A percentile compares a stretch with the other conserved stretches of the same genome.
These are phyloP conservation scores for Nycticorax nycticorax DNA, from an alignment of 2,113 vertebrate species.

Conservation along the genomic window DNA sequence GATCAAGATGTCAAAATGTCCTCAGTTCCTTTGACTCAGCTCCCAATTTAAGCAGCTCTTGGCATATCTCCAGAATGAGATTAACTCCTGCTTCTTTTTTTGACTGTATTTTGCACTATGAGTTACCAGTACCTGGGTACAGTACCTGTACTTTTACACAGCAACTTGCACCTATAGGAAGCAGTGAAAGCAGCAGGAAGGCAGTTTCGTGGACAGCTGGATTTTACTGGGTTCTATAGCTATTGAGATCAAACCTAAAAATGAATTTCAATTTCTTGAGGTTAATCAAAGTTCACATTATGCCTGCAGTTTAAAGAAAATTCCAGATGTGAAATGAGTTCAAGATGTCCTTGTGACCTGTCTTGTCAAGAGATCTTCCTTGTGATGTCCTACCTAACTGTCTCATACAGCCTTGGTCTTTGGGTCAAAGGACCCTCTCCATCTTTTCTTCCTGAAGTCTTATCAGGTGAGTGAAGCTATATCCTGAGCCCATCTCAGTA, in stretches of 20 bases:
- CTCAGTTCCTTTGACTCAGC: constrained; percentile 47
- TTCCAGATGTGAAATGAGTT: not conserved
- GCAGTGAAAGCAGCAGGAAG: not conserved
- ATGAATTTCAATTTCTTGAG: not conserved
- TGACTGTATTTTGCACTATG: not conserved
- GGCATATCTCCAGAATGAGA: constrained; percentile 30
- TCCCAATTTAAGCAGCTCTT: constrained; percentile 34
- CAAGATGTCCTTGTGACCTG: not conserved
- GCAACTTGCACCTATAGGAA: not conserved
- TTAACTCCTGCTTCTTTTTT: constrained; percentile 32
- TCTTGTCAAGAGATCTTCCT: not conserved
- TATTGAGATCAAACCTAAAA: not conserved
- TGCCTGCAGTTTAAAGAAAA: not conserved
- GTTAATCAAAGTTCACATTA: not conserved
- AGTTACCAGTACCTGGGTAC: not conserved
- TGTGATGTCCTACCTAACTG: not conserved
- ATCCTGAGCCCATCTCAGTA: not conserved
- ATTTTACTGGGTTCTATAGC: not conserved
- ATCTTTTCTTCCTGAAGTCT: not conserved
- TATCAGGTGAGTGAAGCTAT: not conserved
- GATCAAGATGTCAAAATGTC: constrained; percentile 69
- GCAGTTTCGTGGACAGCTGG: not conserved
- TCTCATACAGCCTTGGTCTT: not conserved
- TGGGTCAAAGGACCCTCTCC: not conserved
- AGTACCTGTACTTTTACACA: not conserved